Conservation (phyloP, 2,888 invertebrate species). For the Heteromurus nitidus region DNA sequence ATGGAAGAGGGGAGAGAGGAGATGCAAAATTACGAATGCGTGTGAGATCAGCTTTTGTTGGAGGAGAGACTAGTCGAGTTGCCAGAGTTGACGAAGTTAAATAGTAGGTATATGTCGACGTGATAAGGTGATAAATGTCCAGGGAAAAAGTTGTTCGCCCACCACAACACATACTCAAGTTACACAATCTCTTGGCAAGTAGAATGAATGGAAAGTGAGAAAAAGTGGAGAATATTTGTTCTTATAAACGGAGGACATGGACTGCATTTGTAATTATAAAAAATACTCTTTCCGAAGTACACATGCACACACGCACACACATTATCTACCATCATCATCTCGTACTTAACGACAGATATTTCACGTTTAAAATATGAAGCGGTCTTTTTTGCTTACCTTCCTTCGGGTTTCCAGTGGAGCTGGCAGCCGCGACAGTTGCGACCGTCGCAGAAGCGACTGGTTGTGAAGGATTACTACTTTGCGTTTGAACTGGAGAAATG, state of each 20-base stretch:
- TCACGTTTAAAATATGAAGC: neutral
- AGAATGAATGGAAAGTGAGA: neutral
- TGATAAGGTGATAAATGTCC: slow-evolving; percentile 3
- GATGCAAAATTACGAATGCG: too few relatives aligned
- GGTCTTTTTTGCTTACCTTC: neutral
- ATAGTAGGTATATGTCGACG: neutral
- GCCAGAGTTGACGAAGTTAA: neutral
- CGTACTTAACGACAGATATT: slow-evolving; percentile 1
- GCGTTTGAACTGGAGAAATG: slow-evolving; percentile 69
- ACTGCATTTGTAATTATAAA: slow-evolving; percentile 10
- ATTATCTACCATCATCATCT: too few relatives aligned
- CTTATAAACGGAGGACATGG: too few relatives aligned
- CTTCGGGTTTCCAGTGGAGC: neutral
- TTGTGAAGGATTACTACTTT: slow-evolving; percentile 62
- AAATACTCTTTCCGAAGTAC: too few relatives aligned
- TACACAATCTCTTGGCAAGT: neutral
- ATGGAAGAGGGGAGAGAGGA: neutral
- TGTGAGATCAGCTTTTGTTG: too few relatives aligned
- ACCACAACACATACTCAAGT: slow-evolving; percentile 10
- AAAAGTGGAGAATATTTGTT: neutral
- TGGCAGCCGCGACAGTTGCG: slow-evolving; percentile 66
- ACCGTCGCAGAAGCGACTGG: slow-evolving; percentile 70
- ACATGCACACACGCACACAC: too few relatives aligned
- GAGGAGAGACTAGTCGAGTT: too few relatives aligned
- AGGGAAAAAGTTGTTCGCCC: neutral